These are phyloP conservation scores for Cercopithecus hamlyni DNA, from an alignment of 2,797 vertebrate species.

Conservation along the genomic window DNA sequence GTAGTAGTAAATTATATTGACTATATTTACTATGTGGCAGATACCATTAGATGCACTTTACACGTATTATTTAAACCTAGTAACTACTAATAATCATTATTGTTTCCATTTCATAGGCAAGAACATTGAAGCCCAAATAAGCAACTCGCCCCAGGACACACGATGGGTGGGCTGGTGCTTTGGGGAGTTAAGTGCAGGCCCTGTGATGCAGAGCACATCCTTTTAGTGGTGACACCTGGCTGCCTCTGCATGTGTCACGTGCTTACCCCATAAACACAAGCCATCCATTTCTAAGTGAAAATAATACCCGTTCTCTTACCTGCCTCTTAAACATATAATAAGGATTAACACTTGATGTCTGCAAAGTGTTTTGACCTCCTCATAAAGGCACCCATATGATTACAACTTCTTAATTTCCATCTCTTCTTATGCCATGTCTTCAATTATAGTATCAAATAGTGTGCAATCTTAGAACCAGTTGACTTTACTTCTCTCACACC, in stretches of 20 bases:
- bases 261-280: not conserved
- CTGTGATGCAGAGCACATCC: not conserved
- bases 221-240: not conserved
- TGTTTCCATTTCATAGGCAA: slow-evolving; percentile 8
- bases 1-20: not conserved
- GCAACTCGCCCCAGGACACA: not conserved
- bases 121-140: not conserved
- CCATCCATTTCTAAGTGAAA: slow-evolving; percentile 36
- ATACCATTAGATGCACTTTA: slow-evolving; percentile 4
- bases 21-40: not conserved
- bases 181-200: not conserved
- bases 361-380: slow-evolving; percentile 42
- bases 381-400: slow-evolving; percentile 52
- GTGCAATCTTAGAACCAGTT: slow-evolving; percentile 50
- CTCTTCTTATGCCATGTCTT: slow-evolving; percentile 13
- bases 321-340: slow-evolving; percentile 48
- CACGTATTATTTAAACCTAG: not conserved
- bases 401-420: slow-evolving; percentile 60
- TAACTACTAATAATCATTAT: not conserved
- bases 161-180: not conserved
- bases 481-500: slow-evolving; percentile 60
- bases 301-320: slow-evolving; percentile 23
- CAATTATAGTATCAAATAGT: slow-evolving; percentile 36
- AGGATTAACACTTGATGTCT: slow-evolving; percentile 46
- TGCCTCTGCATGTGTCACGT: not conserved